Conservation (phyloP, 1,140 invertebrate genomes). For the Drosophila cardini region DNA sequence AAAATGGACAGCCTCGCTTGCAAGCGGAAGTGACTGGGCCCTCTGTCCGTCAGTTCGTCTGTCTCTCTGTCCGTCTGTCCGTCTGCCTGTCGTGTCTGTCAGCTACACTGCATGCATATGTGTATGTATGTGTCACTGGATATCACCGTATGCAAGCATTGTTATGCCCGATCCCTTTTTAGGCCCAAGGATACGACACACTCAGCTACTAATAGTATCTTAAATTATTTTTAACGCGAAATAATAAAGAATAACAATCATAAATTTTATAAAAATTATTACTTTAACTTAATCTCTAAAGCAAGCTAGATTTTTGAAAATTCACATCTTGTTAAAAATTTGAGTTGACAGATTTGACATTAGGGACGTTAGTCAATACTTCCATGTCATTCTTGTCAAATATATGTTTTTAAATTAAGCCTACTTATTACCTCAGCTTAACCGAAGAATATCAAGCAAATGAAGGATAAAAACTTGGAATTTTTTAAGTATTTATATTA, state of each 20-base stretch:
- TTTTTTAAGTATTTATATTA: too few species aligned
- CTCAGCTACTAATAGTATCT: not conserved
- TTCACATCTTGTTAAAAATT: too few species aligned
- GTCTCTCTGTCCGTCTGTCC: constrained; percentile 2
- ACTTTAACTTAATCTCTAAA: too few species aligned
- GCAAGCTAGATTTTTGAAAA: too few species aligned
- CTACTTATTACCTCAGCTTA: too few species aligned
- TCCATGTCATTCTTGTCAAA: too few species aligned
- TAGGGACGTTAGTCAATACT: too few species aligned
- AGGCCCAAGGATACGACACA: not conserved
- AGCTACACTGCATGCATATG: constrained; percentile 23
- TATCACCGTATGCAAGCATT: constrained; percentile 23
- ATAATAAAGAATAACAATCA: not conserved
- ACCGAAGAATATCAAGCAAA: too few species aligned
- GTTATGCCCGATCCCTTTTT: not conserved
- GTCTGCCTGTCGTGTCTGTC: constrained; percentile 20
- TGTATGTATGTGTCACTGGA: not conserved
- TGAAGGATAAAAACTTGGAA: too few species aligned
- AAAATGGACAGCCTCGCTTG: constrained; percentile 43
- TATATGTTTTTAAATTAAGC: too few species aligned
- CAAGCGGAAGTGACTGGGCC: constrained; percentile 71
- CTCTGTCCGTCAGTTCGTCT: constrained; percentile 35
- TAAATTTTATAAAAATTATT: too few species aligned
- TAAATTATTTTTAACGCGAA: not conserved
- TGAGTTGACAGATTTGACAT: too few species aligned